Evolutionary conservation across 2,888 invertebrate genomes (phyloP).

Genomic region (Cremastinae sp.): DNA sequence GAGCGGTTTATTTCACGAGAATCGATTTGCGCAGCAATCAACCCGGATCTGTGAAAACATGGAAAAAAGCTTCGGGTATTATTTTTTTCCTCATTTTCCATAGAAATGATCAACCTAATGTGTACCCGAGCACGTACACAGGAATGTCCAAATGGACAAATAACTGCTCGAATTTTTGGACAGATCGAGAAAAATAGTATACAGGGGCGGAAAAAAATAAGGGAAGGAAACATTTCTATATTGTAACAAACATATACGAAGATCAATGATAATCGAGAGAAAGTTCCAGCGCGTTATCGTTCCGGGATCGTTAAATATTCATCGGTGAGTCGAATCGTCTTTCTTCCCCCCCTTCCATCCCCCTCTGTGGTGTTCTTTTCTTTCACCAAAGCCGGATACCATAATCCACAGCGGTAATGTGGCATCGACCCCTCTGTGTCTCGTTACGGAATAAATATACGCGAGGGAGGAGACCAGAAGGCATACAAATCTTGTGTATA

Average conservation of each 20-base stretch:
- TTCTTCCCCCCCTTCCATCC: slow-evolving; percentile 23
- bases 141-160: too few species aligned
- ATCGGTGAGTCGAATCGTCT: slow-evolving; percentile 35
- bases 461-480: slow-evolving; percentile 8
- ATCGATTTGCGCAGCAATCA: too few species aligned
- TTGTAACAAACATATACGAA: slow-evolving; percentile 6
- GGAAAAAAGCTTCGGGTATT: too few species aligned
- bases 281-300: slow-evolving; percentile 28
- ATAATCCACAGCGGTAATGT: slow-evolving; percentile 17
- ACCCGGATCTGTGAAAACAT: too few species aligned
- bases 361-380: not conserved
- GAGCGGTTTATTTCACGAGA: too few species aligned
- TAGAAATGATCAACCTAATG: too few species aligned
- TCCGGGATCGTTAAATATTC: slow-evolving; percentile 55
- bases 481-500: not conserved
- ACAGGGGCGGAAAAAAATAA: not conserved
- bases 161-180: not conserved
- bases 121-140: too few species aligned
- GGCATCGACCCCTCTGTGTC: slow-evolving; percentile 52
- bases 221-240: slow-evolving; percentile 16
- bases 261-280: slow-evolving; percentile 50
- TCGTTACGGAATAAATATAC: slow-evolving; percentile 58
- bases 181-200: not conserved
- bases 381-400: slow-evolving; percentile 22
- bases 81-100: too few species aligned